Base-by-base conservation (phyloP, 2,888 invertebrate species). In the Drosophila macrospina region DNA sequence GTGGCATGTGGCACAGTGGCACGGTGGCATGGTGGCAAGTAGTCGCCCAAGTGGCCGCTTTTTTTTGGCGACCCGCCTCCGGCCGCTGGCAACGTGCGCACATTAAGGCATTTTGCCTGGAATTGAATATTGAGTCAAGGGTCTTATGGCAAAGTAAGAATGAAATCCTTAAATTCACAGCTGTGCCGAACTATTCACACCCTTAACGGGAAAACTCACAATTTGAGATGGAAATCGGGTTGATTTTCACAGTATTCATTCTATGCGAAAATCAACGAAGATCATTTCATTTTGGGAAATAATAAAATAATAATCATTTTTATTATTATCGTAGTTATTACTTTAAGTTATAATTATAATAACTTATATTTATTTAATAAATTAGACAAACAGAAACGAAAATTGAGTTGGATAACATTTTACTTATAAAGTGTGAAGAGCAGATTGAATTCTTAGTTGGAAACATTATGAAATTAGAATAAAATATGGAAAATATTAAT, bases 101-200 rank as follows among this genome's bases (percentile, higher is more conserved):
- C 87, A 88, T 88, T 88, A 89, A 82, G 80, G 73, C 74, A 72
- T 73, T 76, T 88, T 69, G 72, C 59, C 52, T 54, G 73, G 79
- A 89, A 89, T 89, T 87, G 88, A 89, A 84, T 89, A 84, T 81
- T 82, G 72, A 87, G 87, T 70, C 79, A 52, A 50, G 76, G 79
- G 69, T 75, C 78, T 76, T 74, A 84, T 44, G 69, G 77, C 71
- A 57, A 68, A 62, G 60, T 61, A 50, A 62, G 60, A 72, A 56
- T 41, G 44, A 55, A 78, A 69, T 66, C 48, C 37, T 42, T 10
- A 28, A 45, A 41, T 55, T 66, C 52, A 32, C 20, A 15, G 28
- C 1, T 6, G 45, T 54, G 41, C 16, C 79, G 74, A 78, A 68
- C 50, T 30, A 13, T 32, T 20, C 39, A 74, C 63, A 56, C 72